phyloP scores from a whole-genome alignment of 2,888 invertebrate species.

The Caenorhabditis sp. region DNA sequence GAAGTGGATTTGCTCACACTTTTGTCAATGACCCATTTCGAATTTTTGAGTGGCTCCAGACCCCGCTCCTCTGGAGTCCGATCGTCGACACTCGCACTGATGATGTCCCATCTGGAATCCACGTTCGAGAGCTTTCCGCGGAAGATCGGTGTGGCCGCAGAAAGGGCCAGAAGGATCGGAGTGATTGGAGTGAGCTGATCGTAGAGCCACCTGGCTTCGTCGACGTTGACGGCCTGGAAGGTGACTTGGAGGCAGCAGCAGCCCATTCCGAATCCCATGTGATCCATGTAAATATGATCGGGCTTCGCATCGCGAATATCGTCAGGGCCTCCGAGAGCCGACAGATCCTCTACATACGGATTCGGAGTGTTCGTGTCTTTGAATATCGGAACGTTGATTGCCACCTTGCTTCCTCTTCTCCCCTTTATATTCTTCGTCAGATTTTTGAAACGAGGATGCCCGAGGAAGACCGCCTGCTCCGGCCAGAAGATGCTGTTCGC shows the following conservation, averaged over 20 bases:
- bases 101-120: conserved; percentile 98
- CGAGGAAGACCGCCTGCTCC: conserved; percentile 92
- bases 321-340: conserved; percentile 67
- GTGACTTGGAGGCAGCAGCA: conserved; percentile 83
- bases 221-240: conserved; percentile 93
- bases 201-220: conserved; percentile 94
- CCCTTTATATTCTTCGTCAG: conserved; percentile 92
- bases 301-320: conserved; percentile 84
- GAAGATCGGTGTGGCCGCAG: conserved; percentile 95
- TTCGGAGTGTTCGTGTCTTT: conserved; percentile 88
- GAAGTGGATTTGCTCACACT: conserved; percentile 82
- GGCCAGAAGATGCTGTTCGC: conserved; percentile 92
- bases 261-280: conserved; percentile 99
- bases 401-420: conserved; percentile 93
- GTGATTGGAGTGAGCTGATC: conserved; percentile 97
- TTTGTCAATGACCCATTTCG: conserved; percentile 89
- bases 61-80: conserved; percentile 93
- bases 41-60: conserved; percentile 80
- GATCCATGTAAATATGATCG: conserved; percentile 97
- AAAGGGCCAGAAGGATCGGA: conserved; percentile 96
- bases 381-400: conserved; percentile 94
- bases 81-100: conserved; percentile 95
- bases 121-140: conserved; percentile 90
- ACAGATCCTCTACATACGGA: conserved; percentile 84
- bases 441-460: conserved; percentile 89